phyloP scores from a whole-genome alignment of 2,888 invertebrate genomes.

The Tridacna crocea region DNA sequence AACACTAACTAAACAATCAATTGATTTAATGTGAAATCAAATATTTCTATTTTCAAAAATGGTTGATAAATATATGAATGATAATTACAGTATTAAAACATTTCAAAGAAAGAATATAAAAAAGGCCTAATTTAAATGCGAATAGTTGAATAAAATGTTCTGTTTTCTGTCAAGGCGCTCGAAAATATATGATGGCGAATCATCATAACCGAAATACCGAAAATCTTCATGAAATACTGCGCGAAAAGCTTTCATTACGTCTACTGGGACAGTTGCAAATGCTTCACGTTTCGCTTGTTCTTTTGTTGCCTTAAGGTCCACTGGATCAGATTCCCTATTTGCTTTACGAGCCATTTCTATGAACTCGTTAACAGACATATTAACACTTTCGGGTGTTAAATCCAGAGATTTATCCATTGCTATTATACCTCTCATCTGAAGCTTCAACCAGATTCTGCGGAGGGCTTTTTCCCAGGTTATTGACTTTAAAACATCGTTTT shows the following conservation, averaged over 20 bases:
- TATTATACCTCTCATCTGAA: conserved; percentile 57
- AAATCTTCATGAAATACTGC: conserved; percentile 48
- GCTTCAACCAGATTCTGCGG: conserved; percentile 53
- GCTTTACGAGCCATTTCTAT: conserved; percentile 44
- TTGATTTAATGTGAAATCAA: too few species aligned
- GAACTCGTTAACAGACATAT: conserved; percentile 37
- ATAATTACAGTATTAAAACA: too few species aligned
- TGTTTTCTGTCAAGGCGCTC: neutral
- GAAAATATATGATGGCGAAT: conserved; percentile 37
- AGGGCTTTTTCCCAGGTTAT: conserved; percentile 57
- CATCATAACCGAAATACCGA: conserved; percentile 49
- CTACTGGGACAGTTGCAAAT: conserved; percentile 43
- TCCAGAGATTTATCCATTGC: conserved; percentile 18
- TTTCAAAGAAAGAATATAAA: too few species aligned
- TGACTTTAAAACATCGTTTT: conserved; percentile 30
- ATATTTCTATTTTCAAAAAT: too few species aligned
- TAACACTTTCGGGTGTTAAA: conserved; percentile 4
- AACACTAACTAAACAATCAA: too few species aligned
- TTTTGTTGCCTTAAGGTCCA: conserved; percentile 41
- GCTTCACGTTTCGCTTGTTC: conserved; percentile 41
- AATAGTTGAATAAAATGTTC: conserved; percentile 1
- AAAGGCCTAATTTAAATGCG: conserved; percentile 6
- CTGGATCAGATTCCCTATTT: conserved; percentile 29
- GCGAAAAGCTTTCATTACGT: conserved; percentile 41
- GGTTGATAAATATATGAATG: too few species aligned